phyloP scores from a whole-genome alignment of 2,888 invertebrate genomes.

The Hirtodrosophila histrioides region DNA sequence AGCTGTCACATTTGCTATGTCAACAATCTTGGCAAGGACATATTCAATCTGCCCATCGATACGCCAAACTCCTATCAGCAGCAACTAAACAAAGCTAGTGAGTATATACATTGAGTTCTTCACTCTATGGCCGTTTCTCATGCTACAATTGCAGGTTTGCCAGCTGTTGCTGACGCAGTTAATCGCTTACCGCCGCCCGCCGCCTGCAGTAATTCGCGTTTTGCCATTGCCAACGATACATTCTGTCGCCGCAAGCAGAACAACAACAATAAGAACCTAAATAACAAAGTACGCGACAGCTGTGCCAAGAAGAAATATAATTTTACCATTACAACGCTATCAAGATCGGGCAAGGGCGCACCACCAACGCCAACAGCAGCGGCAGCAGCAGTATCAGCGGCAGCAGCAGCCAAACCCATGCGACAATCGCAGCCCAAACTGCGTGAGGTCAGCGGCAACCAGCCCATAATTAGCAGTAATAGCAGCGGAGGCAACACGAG shows the following conservation, averaged over 20 bases:
- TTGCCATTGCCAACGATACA: conserved; percentile 74
- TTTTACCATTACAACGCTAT: conserved; percentile 84
- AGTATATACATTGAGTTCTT: background rate
- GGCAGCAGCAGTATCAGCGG: conserved; percentile 30
- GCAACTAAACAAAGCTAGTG: conserved; percentile 19
- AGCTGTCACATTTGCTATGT: conserved; percentile 84
- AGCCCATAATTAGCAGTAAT: conserved; percentile 16
- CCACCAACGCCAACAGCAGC: conserved; percentile 41
- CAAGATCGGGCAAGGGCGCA: conserved; percentile 68
- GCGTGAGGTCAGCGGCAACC: conserved; percentile 14
- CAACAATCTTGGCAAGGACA: conserved; percentile 83
- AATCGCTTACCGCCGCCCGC: conserved; percentile 31
- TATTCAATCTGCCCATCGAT: conserved; percentile 81
- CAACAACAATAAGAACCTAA: conserved; percentile 72
- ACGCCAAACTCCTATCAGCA: conserved; percentile 23
- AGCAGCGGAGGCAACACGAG: conserved; percentile 17
- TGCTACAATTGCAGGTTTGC: conserved; percentile 7
- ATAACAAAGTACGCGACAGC: conserved; percentile 63
- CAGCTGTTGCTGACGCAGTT: conserved; percentile 8
- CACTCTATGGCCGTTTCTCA: no score
- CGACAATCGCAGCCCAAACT: conserved; percentile 17
- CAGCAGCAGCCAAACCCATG: conserved; percentile 17
- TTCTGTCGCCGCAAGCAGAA: conserved; percentile 73
- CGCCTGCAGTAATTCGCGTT: conserved; percentile 74
- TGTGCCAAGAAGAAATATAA: conserved; percentile 81